Base-by-base conservation (phyloP, 2,797 vertebrate genomes). In the Vultur gryphus region DNA sequence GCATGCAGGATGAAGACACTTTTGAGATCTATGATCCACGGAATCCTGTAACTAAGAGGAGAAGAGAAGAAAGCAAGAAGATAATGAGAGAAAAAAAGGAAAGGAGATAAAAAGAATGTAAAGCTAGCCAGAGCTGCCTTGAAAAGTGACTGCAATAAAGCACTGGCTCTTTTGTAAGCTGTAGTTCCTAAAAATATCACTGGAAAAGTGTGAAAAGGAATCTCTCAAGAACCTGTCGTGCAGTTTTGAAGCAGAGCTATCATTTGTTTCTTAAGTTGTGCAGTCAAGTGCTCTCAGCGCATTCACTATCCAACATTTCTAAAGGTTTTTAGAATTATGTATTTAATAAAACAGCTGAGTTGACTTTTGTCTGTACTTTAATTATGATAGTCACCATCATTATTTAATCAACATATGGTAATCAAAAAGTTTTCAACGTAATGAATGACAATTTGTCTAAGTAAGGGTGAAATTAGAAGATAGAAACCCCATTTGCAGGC, bases 21-120 rank as follows among this genome's bases (percentile, higher is more conserved):
- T 99, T 99, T 46, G 99, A 99, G 98, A 99, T 99, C 98, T 99
- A 99, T 83, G 99, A 99, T 97, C 99, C 99, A 13, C 99, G 99
- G 57, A 99, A 99, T 98, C 99, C 99, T n/a, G 99, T 99, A 98
- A 99, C 99, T 94, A 99, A 99, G 92, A 98, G 99, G 31, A 98
- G 99, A 83, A 97, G 99, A 89, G 99, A 99, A 98, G 99, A 99
- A 98, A 99, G 99, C 98, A 99, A 99, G 98, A 99, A 99, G 98
- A 98, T 99, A 97, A 97, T 99, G 98, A 99, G 98, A 97, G 99
- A 99, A 97, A 99, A 99, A 98, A 99, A 99, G 95, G 98, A 99
- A 97, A 99, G 98, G 97, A 98, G 98, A 98, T 99, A 98, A 99
- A 98, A 94, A 65, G 72, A 95, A 81, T 87, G 43, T 76, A 58